Evolutionary conservation across 64 coral and sea anemone species (phyloP).

Genomic region (Montipora foliosa): DNA sequence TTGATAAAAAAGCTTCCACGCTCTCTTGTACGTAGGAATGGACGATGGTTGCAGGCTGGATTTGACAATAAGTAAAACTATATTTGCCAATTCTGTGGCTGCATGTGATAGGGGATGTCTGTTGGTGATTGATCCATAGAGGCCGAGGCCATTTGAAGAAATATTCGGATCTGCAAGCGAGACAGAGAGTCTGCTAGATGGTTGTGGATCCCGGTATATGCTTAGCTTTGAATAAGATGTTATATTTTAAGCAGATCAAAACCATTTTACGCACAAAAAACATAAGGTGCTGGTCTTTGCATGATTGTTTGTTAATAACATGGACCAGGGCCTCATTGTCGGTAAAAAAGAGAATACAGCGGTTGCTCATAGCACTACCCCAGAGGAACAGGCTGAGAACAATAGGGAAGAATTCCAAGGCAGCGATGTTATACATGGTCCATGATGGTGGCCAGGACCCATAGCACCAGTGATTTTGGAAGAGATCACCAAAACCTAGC

Average conservation of each 20-base stretch:
- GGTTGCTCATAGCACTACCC: constrained; percentile 19
- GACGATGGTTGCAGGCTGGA: constrained; percentile 51
- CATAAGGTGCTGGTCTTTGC: constrained; percentile 45
- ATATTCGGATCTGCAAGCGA: constrained; percentile 40
- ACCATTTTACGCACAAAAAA: constrained; percentile 56
- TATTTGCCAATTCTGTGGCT: constrained; percentile 36
- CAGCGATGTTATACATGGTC: constrained; percentile 43
- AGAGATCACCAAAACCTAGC: constrained; percentile 12
- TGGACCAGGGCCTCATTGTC: constrained; percentile 21
- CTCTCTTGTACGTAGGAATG: constrained; percentile 37
- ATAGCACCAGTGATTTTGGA: constrained; percentile 18
- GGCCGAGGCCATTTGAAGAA: not conserved
- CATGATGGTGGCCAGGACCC: constrained; percentile 60
- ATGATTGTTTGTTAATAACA: constrained; percentile 13
- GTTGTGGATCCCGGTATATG: constrained; percentile 37
- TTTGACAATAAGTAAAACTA: constrained; percentile 19
- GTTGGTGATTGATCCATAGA: constrained; percentile 15
- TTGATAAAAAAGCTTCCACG: constrained; percentile 22
- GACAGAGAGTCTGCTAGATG: constrained; percentile 55
- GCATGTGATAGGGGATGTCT: constrained; percentile 44
- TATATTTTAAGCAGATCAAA: constrained; percentile 36
- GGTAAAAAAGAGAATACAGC: constrained; percentile 38
- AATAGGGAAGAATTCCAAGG: constrained; percentile 72
- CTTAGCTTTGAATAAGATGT: constrained; percentile 50
- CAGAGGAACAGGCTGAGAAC: constrained; percentile 30